These are phyloP conservation scores for Drosophila mimetica DNA, from an alignment of 2,888 invertebrate genomes.

Conservation along the genomic window DNA sequence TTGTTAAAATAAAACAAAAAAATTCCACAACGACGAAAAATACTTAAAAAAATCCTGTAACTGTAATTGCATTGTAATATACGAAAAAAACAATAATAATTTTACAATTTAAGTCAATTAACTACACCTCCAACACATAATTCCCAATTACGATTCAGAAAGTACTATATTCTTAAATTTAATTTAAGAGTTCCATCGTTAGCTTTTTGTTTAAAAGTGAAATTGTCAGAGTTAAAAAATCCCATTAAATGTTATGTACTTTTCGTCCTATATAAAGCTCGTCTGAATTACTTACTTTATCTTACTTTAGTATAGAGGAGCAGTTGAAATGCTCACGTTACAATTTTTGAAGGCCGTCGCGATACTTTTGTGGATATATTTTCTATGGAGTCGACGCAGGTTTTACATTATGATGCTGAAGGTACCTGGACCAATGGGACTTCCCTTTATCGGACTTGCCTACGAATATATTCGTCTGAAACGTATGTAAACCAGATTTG, in stretches of 20 bases:
- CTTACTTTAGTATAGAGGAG: too few relatives aligned
- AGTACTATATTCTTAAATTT: background rate
- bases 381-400: constrained; percentile 71
- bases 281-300: background rate
- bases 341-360: background rate
- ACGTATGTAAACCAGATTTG: background rate
- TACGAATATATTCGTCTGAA: background rate
- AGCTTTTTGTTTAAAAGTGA: background rate
- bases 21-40: too few relatives aligned
- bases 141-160: too few relatives aligned
- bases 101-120: too few relatives aligned
- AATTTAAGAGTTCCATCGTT: background rate
- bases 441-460: background rate
- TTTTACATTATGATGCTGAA: background rate
- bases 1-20: too few relatives aligned
- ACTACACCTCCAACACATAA: background rate
- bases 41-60: too few relatives aligned
- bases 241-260: background rate
- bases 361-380: constrained; percentile 51
- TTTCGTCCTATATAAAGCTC: background rate
- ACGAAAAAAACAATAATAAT: too few relatives aligned
- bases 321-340: background rate
- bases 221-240: background rate
- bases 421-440: background rate
- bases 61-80: too few relatives aligned